phyloP scores from a whole-genome alignment of 2,888 invertebrate species.

The Zeuzera pyrina region DNA sequence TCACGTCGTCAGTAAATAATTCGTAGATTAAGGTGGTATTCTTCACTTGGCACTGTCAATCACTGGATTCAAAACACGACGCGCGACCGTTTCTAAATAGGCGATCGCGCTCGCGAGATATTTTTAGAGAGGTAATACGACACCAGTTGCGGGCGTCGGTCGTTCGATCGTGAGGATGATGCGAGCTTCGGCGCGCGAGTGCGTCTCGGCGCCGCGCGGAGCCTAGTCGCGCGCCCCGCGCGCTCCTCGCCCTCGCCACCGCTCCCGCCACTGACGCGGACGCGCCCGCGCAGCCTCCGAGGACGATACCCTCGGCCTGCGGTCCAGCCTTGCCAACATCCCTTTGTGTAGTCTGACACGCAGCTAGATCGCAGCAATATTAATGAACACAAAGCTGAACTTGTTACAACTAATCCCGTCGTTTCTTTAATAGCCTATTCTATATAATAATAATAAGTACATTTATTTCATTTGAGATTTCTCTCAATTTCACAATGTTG shows the following conservation, averaged over 20 bases:
- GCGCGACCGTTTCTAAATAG: slow-evolving; percentile 68
- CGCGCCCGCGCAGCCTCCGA: slow-evolving; percentile 33
- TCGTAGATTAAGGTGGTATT: slow-evolving; percentile 40
- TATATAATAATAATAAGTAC: too few relatives aligned
- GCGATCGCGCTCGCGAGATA: slow-evolving; percentile 67
- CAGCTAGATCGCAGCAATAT: slow-evolving; percentile 7
- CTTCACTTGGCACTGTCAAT: slow-evolving; percentile 71
- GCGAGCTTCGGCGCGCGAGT: slow-evolving; percentile 59
- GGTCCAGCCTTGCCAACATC: slow-evolving; percentile 22
- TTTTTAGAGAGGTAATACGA: slow-evolving; percentile 71
- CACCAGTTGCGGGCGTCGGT: slow-evolving; percentile 61
- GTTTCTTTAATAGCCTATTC: too few relatives aligned
- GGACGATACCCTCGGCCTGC: slow-evolving; percentile 52
- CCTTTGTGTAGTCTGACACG: slow-evolving; percentile 24
- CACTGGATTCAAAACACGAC: slow-evolving; percentile 70
- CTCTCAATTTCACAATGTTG: too few relatives aligned
- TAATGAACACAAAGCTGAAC: slow-evolving; percentile 6
- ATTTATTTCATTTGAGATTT: too few relatives aligned
- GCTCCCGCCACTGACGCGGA: slow-evolving; percentile 8
- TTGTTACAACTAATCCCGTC: slow-evolving; percentile 8
- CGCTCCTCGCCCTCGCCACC: slow-evolving; percentile 11
- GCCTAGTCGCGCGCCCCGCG: slow-evolving; percentile 9
- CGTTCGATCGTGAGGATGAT: slow-evolving; percentile 50
- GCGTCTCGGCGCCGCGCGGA: slow-evolving; percentile 19
- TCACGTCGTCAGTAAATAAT: slow-evolving; percentile 40